A percentile compares a stretch with the other conserved stretches of the same genome.
phyloP scores from a whole-genome alignment of 2,797 vertebrate species.

The Alfaro cultratus region DNA sequence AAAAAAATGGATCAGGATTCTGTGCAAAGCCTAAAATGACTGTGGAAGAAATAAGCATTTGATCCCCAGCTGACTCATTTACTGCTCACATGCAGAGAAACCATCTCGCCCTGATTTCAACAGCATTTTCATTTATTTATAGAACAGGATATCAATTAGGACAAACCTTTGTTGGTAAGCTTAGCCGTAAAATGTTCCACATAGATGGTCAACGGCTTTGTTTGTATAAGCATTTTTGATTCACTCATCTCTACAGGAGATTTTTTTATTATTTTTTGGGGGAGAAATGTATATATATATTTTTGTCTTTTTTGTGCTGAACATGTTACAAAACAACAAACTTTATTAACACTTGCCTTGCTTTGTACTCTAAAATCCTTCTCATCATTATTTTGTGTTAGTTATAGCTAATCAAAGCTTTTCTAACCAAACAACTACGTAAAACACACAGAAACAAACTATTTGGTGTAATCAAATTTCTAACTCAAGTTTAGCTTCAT shows the following conservation, averaged over 20 bases:
- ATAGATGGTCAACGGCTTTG: neutral
- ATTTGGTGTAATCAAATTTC: neutral
- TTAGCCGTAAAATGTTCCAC: neutral
- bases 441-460: neutral
- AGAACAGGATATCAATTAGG: neutral
- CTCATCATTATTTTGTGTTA: neutral
- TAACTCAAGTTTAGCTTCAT: slow-evolving; percentile 37
- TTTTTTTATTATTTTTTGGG: neutral
- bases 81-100: neutral
- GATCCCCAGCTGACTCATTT: neutral
- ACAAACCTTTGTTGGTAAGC: neutral
- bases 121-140: neutral
- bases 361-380: neutral
- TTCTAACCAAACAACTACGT: neutral
- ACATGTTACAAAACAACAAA: neutral
- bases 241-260: neutral
- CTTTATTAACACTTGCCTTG: neutral
- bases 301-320: neutral
- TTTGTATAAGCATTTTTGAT: neutral
- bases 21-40: neutral
- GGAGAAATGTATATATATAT: neutral
- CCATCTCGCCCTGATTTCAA: neutral
- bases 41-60: neutral
- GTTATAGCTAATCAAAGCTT: neutral
- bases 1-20: neutral